A percentile compares a stretch with the other conserved stretches of the same genome.
Evolutionary conservation across 2,888 invertebrate species (phyloP).

Genomic region (Lamellibrachia satsuma): DNA sequence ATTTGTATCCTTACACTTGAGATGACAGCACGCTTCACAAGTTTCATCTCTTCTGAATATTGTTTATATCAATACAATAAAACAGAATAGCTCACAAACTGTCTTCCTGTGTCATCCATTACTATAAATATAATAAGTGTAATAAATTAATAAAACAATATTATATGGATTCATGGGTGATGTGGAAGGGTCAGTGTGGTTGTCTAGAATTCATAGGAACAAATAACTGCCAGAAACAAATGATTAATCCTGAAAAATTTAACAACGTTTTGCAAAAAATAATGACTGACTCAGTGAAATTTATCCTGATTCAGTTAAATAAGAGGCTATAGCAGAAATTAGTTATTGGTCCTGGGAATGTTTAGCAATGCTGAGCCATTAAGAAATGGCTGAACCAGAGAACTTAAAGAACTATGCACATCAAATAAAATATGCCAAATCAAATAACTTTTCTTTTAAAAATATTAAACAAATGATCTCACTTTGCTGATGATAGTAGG

Average conservation of each 20-base stretch:
- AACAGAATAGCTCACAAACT: too few relatives aligned
- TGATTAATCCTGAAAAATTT: too few relatives aligned
- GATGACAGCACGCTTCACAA: not conserved
- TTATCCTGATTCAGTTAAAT: not conserved
- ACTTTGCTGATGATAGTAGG: constrained; percentile 94
- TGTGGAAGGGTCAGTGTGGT: too few relatives aligned
- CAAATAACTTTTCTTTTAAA: not conserved
- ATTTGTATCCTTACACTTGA: not conserved
- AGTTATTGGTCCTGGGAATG: not conserved
- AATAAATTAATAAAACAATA: too few relatives aligned
- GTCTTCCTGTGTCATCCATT: too few relatives aligned
- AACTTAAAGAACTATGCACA: not conserved
- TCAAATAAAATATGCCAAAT: not conserved
- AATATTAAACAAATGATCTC: constrained; percentile 31
- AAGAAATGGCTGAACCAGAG: not conserved
- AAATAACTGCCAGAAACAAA: too few relatives aligned
- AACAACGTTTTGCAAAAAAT: too few relatives aligned
- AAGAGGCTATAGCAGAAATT: not conserved
- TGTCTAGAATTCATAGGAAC: too few relatives aligned
- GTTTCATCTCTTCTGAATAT: too few relatives aligned
- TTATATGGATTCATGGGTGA: too few relatives aligned
- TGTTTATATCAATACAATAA: too few relatives aligned
- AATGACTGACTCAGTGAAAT: not conserved
- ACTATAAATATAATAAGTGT: too few relatives aligned
- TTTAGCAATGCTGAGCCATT: not conserved